Base-by-base conservation (phyloP, 2,888 invertebrate species). In the Colostygia pectinataria region DNA sequence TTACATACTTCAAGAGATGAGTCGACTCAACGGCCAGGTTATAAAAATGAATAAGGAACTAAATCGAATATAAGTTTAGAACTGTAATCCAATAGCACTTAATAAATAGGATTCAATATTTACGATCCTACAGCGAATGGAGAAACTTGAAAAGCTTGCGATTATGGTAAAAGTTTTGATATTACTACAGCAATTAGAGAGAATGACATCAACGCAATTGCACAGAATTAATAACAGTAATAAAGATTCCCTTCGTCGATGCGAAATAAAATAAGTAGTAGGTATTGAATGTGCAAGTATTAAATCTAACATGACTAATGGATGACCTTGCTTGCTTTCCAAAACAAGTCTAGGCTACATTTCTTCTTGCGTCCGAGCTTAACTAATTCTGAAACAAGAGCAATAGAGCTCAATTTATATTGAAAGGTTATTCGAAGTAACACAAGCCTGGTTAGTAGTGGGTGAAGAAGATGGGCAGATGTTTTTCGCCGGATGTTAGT, bases 401-500 rank as follows among this genome's bases (percentile, higher is more conserved):
- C 10, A 12, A 29, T 29, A 39, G 10, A 29, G 34, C 12, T 15
- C 4, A 42, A 27, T 33, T 33, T 12, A 7, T 7, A 13, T 20
- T 23, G 20, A 25, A 9, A 14, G 9, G 7, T 13, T 7, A 12
- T 18, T 27, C 12, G 6, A 3, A 29, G 28, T 23, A 29, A 29
- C 12, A 31, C 37, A 15, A 31, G 15, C 8, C 6, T 25, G 59
- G 56, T 61, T 63, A 66, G 64, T 65, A 66, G 63, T 48, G 36
- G 41, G 29, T 39, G 24, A 32, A 41, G 32, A 29, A 67, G 63
- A 68, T 63, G 68, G 68, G 74, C 82, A 83, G 88, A 85, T 88
- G 83, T 74, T 74, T 72, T 66, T 53, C 66, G 65, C 80, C 86
- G 89, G 89, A 89, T 85, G 72, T 88, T 85, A 83, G 65, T 87